These are phyloP conservation scores for Parazoanthus darwini DNA, from an alignment of 92 coral and sea anemone genomes.

Conservation along the genomic window DNA sequence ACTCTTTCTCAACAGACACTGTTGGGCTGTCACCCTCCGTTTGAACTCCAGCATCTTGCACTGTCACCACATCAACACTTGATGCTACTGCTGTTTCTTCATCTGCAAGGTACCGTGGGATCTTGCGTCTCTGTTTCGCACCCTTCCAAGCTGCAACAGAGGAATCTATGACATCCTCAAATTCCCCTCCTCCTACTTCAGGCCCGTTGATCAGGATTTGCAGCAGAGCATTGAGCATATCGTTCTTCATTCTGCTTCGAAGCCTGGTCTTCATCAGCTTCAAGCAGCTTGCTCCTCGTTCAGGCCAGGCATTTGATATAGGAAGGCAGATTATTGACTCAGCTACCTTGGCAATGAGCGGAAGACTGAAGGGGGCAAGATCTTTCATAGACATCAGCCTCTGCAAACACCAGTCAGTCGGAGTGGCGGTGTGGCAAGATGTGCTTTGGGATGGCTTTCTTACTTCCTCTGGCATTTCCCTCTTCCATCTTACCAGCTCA, in stretches of 20 bases:
- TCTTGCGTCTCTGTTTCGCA: constrained; percentile 26
- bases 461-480: constrained; percentile 2
- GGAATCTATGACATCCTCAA: constrained; percentile 30
- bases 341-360: constrained; percentile 38
- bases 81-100: not conserved
- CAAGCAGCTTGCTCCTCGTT: constrained; percentile 31
- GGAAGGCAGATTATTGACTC: constrained; percentile 40
- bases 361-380: constrained; percentile 40
- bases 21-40: not conserved
- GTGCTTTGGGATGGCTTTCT: constrained; percentile 25
- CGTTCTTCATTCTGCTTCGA: not conserved
- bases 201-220: not conserved
- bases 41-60: constrained; percentile 18
- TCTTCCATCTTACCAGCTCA: not conserved
- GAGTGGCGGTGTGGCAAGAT: constrained; percentile 21
- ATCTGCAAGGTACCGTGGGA: not conserved
- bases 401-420: constrained; percentile 44
- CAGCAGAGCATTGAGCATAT: not conserved
- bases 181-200: constrained; percentile 25
- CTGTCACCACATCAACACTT: not conserved
- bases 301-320: constrained; percentile 48
- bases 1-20: not conserved
- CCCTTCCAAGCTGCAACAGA: constrained; percentile 44
- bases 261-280: constrained; percentile 22
- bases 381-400: constrained; percentile 44